These are phyloP conservation scores for human (Homo sapiens) DNA, from an alignment of 2,113 vertebrate species.

Conservation along the genomic window GRCh38 chr3:73362001-73362500, in stretches of 20 bases:
- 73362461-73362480: neutral
- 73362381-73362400: neutral
- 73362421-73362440: neutral
- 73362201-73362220: neutral
- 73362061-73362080: neutral
- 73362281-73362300: neutral
- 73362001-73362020: neutral
- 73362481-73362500: neutral
- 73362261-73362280: neutral
- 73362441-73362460: neutral
- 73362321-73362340: rapidly evolving
- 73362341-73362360: neutral
- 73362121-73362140: neutral
- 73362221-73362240: neutral
- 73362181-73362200: neutral
- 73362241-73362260: neutral
- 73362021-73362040: neutral
- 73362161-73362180: neutral
- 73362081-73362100: neutral
- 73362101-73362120: neutral
- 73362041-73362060: too few relatives aligned
- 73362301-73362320: neutral
- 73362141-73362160: neutral
- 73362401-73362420: rapidly evolving
- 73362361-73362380: neutral